Evolutionary conservation across 2,113 vertebrate genomes (phyloP).

Genomic region (Grammomys surdaster): DNA sequence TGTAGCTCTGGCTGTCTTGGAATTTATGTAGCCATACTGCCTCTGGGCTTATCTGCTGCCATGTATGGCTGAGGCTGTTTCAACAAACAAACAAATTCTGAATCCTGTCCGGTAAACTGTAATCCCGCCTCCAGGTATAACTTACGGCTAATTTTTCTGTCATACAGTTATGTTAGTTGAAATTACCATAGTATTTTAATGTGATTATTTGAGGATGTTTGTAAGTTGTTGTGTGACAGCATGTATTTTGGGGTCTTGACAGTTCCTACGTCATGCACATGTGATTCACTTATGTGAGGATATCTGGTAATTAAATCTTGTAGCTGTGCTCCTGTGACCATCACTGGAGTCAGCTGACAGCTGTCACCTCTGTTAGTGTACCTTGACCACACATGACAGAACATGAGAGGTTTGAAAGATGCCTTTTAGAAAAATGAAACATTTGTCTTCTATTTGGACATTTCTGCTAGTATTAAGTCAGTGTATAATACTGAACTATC

Average conservation of each 20-base stretch:
- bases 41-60: neutral
- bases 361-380: neutral
- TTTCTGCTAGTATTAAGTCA: neutral
- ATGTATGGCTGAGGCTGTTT: neutral
- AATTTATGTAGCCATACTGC: neutral
- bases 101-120: neutral
- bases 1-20: neutral
- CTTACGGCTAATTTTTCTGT: conserved; percentile 4
- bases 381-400: neutral
- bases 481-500: neutral
- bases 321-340: neutral
- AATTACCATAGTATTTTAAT: conserved; percentile 24
- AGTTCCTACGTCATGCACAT: neutral
- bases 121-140: neutral
- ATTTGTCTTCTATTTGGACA: neutral
- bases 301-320: neutral
- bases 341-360: neutral
- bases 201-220: neutral
- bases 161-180: neutral
- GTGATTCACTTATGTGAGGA: neutral
- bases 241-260: neutral
- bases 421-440: neutral
- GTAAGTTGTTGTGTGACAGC: neutral
- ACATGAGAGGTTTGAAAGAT: neutral
- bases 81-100: neutral